A percentile compares a stretch with the other conserved stretches of the same genome.
Evolutionary conservation across 2,888 invertebrate species (phyloP).

Genomic region (Nephrotoma guestfalica): DNA sequence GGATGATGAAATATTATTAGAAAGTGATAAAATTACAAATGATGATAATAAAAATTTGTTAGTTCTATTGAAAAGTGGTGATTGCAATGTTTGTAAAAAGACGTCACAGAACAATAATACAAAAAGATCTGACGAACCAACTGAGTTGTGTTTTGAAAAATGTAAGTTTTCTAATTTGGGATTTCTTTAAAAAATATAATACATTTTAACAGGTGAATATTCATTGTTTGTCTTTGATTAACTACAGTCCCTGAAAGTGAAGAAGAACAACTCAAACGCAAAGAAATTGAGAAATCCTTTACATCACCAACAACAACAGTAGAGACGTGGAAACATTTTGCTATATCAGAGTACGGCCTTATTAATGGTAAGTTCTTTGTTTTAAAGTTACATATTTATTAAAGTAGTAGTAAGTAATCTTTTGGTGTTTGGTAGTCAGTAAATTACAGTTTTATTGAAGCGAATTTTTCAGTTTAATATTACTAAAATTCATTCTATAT

Average conservation of each 20-base stretch:
- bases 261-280: slow-evolving; percentile 44
- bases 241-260: slow-evolving; percentile 41
- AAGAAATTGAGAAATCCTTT: slow-evolving; percentile 43
- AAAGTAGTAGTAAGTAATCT: too few relatives aligned
- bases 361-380: slow-evolving; percentile 39
- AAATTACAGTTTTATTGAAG: too few relatives aligned
- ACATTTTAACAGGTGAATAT: slow-evolving; percentile 12
- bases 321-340: slow-evolving; percentile 44
- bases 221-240: slow-evolving; percentile 10
- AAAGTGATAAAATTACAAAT: neutral
- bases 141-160: slow-evolving; percentile 54
- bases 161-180: slow-evolving; percentile 30
- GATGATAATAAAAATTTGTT: neutral
- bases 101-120: slow-evolving; percentile 5
- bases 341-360: slow-evolving; percentile 49
- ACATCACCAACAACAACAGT: slow-evolving; percentile 33
- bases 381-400: too few relatives aligned
- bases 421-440: too few relatives aligned
- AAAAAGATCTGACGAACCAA: slow-evolving; percentile 29
- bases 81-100: neutral
- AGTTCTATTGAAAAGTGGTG: neutral
- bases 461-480: neutral
- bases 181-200: neutral
- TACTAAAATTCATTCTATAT: neutral
- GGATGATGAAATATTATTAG: neutral